A percentile compares a stretch with the other conserved stretches of the same genome.
Conservation (phyloP, 2,888 invertebrate genomes). For the Agrochola macilenta region DNA sequence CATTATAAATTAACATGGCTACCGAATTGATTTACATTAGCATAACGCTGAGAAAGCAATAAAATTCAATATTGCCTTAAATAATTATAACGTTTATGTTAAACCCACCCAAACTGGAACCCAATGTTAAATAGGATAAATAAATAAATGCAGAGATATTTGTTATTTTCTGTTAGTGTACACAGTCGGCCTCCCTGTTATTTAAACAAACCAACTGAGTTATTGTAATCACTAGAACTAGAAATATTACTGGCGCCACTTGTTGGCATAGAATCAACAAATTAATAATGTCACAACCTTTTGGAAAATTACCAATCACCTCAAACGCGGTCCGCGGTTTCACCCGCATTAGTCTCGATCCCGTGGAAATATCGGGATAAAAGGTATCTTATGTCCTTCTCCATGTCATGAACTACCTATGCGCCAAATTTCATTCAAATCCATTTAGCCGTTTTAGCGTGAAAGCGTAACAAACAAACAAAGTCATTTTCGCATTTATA, state of each 20-base stretch:
- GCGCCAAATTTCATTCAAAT: too few relatives aligned
- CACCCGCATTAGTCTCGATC: too few relatives aligned
- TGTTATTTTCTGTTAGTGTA: constrained; percentile 37
- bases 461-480: too few relatives aligned
- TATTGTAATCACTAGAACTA: constrained; percentile 37
- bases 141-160: constrained; percentile 37
- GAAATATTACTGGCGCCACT: constrained; percentile 42
- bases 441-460: too few relatives aligned
- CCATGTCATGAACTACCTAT: too few relatives aligned
- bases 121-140: constrained; percentile 29
- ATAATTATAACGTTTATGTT: constrained; percentile 16
- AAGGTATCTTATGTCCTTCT: too few relatives aligned
- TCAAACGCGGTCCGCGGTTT: background rate
- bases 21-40: background rate
- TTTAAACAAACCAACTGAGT: constrained; percentile 49
- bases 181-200: constrained; percentile 39
- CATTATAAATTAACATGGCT: background rate
- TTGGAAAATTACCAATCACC: constrained; percentile 12
- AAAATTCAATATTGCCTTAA: constrained; percentile 3
- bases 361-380: too few relatives aligned
- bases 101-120: constrained; percentile 5
- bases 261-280: constrained; percentile 38
- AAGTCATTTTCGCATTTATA: too few relatives aligned
- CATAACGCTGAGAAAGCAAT: constrained; percentile 4
- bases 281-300: constrained; percentile 24